Evolutionary conservation across 1,140 invertebrate species (phyloP).

Genomic region (Melanaphis sacchari): DNA sequence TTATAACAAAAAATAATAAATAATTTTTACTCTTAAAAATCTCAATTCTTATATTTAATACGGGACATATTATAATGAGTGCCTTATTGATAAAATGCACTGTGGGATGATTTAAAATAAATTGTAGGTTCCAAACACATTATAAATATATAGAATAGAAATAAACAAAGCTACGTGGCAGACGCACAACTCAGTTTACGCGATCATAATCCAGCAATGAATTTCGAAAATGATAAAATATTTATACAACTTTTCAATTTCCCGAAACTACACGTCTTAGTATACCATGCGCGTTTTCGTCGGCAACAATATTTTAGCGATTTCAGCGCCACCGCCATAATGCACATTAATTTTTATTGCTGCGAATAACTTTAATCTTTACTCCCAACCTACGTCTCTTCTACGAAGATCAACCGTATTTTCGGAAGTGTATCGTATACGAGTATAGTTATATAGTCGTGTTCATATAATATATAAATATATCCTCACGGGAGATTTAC

Average conservation of each 20-base stretch:
- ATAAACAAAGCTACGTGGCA: background rate
- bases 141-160: background rate
- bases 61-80: background rate
- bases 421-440: background rate
- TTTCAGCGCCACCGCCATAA: background rate
- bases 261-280: background rate
- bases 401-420: background rate
- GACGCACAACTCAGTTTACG: background rate
- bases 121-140: background rate
- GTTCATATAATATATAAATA: background rate
- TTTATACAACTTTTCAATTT: constrained; percentile 47
- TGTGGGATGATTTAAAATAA: background rate
- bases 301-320: constrained; percentile 24
- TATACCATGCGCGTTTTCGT: background rate
- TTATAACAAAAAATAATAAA: too few species aligned
- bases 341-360: constrained; percentile 40
- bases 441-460: background rate
- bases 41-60: background rate
- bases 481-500: background rate
- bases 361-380: background rate
- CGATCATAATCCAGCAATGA: constrained; percentile 2
- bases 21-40: background rate
- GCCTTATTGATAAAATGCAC: background rate
- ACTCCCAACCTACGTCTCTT: background rate
- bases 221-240: constrained; percentile 34